Conservation (phyloP, 2,113 vertebrate genomes). For the Numenius arquata region DNA sequence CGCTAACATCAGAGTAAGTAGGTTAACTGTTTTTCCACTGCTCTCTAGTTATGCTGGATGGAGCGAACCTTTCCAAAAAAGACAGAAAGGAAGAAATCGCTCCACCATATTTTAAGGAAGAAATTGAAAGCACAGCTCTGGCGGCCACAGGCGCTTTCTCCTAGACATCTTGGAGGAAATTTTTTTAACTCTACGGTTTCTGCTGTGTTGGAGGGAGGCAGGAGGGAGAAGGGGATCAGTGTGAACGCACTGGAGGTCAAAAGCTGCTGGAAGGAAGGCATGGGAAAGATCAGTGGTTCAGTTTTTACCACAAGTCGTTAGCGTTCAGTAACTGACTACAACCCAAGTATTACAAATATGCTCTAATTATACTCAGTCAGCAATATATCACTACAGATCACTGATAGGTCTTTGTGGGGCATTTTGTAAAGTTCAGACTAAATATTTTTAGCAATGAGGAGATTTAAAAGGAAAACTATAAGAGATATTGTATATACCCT, state of each 20-base stretch:
- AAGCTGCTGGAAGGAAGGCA: conserved; percentile 64
- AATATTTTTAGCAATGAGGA: conserved; percentile 82
- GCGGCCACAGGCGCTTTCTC: background rate
- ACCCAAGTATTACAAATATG: conserved; percentile 83
- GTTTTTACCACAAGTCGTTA: conserved; percentile 70
- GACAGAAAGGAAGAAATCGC: conserved; percentile 35
- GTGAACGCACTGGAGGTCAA: conserved; percentile 56
- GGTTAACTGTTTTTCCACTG: conserved; percentile 78
- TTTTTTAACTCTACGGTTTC: conserved; percentile 53
- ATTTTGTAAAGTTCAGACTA: conserved; percentile 76
- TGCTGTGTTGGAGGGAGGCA: background rate
- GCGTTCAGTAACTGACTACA: conserved; percentile 67
- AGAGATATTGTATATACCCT: conserved; percentile 81
- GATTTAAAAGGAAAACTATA: conserved; percentile 80
- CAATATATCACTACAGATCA: conserved; percentile 75
- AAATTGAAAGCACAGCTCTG: conserved; percentile 35
- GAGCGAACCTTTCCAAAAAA: conserved; percentile 55
- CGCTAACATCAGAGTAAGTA: conserved; percentile 71
- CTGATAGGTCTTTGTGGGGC: conserved; percentile 73
- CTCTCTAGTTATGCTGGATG: conserved; percentile 69
- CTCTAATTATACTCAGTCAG: conserved; percentile 77
- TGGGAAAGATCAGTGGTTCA: conserved; percentile 77
- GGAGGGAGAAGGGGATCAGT: conserved; percentile 10
- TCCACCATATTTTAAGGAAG: conserved; percentile 64
- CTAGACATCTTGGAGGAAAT: background rate